These are phyloP conservation scores for Tetraneura akinire DNA, from an alignment of 1,140 invertebrate genomes.

Conservation along the genomic window DNA sequence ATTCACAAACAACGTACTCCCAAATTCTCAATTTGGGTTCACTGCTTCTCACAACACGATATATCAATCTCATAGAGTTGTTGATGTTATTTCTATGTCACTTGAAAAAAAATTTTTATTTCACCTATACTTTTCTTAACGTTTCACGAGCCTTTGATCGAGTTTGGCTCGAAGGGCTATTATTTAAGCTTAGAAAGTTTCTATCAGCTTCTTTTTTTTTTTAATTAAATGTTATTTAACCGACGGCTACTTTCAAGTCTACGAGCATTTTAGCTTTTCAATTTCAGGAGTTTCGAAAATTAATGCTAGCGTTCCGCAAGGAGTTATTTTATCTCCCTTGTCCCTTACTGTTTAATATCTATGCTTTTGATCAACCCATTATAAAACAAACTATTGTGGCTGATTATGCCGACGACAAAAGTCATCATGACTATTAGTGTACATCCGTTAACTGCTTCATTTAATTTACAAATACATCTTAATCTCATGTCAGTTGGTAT, in stretches of 20 bases:
- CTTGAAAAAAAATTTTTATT: too few relatives aligned
- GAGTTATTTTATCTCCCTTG: neutral
- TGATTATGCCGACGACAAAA: neutral
- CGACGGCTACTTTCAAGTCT: neutral
- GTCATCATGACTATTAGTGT: neutral
- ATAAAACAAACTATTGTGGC: neutral
- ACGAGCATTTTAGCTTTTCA: neutral
- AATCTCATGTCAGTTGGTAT: neutral
- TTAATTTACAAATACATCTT: neutral
- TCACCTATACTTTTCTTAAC: too few relatives aligned
- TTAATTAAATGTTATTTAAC: neutral
- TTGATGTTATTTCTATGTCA: too few relatives aligned
- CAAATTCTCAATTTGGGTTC: too few relatives aligned
- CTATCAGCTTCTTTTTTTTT: neutral
- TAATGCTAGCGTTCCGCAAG: neutral
- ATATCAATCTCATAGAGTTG: too few relatives aligned
- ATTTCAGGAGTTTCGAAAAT: neutral
- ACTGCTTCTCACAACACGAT: too few relatives aligned
- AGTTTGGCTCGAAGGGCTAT: too few relatives aligned
- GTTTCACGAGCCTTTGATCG: too few relatives aligned
- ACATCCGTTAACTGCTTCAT: neutral
- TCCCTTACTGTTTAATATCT: too few relatives aligned
- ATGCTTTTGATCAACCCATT: too few relatives aligned
- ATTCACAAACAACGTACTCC: too few relatives aligned
- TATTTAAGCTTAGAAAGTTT: too few relatives aligned